These are phyloP conservation scores for Sarcoramphus papa DNA, from an alignment of 2,797 vertebrate species.

Conservation along the genomic window DNA sequence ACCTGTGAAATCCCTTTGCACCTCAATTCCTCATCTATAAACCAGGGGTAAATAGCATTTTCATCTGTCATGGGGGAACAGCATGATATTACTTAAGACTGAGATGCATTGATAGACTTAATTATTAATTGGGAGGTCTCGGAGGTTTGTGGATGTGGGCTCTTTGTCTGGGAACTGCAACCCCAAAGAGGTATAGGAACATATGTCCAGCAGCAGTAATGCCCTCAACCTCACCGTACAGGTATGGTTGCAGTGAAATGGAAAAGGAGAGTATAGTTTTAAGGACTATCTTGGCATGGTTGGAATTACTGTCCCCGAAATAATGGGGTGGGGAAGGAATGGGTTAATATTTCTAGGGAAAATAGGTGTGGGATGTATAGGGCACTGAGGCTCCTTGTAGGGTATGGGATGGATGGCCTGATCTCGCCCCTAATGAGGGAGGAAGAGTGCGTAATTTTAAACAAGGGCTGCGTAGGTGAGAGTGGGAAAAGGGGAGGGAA, in stretches of 20 bases:
- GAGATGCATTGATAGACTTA: background rate
- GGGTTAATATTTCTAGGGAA: background rate
- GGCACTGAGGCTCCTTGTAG: background rate
- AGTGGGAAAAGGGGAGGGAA: background rate
- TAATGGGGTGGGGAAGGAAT: background rate
- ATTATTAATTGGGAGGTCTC: background rate
- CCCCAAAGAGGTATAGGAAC: rapidly evolving
- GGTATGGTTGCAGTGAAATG: rapidly evolving
- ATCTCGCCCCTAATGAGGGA: background rate
- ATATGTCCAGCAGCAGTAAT: too few relatives aligned
- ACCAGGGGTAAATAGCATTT: background rate
- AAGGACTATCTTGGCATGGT: background rate
- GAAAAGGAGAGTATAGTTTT: background rate
- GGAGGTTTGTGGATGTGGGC: rapidly evolving
- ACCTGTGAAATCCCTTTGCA: background rate
- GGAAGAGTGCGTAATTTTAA: background rate
- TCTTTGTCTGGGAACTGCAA: background rate
- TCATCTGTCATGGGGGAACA: background rate
- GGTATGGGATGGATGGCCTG: background rate
- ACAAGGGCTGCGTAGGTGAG: background rate
- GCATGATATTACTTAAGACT: background rate
- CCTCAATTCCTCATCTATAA: background rate
- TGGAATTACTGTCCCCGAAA: background rate
- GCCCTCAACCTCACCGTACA: background rate
- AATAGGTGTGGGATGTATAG: background rate